Evolutionary conservation across 2,888 invertebrate genomes (phyloP).

Genomic region (Troides helena): DNA sequence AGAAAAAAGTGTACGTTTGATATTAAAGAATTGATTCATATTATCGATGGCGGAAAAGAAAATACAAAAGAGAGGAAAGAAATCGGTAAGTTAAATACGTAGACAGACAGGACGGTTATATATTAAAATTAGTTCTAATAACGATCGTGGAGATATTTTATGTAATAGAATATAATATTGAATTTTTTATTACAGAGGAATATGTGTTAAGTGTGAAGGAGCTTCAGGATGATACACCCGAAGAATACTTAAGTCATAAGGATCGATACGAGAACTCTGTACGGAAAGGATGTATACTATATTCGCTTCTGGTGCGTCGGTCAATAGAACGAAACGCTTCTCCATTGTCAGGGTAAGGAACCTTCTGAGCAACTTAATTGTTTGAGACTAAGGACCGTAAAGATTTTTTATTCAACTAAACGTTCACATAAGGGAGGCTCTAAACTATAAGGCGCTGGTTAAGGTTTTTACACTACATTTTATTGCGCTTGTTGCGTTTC

Average conservation of each 20-base stretch:
- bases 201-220: constrained; percentile 50
- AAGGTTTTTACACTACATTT: too few relatives aligned
- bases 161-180: too few relatives aligned
- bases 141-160: too few relatives aligned
- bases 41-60: constrained; percentile 86
- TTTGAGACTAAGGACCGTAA: too few relatives aligned
- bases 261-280: constrained; percentile 89
- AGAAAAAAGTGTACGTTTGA: constrained; percentile 85
- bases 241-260: constrained; percentile 90
- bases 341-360: constrained; percentile 7
- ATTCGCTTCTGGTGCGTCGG: constrained; percentile 78
- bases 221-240: constrained; percentile 80
- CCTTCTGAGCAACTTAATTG: constrained; percentile 4
- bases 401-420: too few relatives aligned
- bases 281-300: constrained; percentile 83
- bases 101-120: neutral
- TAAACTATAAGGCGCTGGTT: too few relatives aligned
- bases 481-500: too few relatives aligned
- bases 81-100: constrained; percentile 49
- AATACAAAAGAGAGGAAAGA: constrained; percentile 82
- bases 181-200: constrained; percentile 44
- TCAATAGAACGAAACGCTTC: neutral
- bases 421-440: too few relatives aligned
- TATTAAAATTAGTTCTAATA: too few relatives aligned
- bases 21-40: constrained; percentile 84